These are phyloP conservation scores for Coranthus polyacanthus DNA, from an alignment of 2,797 vertebrate species.

Conservation along the genomic window DNA sequence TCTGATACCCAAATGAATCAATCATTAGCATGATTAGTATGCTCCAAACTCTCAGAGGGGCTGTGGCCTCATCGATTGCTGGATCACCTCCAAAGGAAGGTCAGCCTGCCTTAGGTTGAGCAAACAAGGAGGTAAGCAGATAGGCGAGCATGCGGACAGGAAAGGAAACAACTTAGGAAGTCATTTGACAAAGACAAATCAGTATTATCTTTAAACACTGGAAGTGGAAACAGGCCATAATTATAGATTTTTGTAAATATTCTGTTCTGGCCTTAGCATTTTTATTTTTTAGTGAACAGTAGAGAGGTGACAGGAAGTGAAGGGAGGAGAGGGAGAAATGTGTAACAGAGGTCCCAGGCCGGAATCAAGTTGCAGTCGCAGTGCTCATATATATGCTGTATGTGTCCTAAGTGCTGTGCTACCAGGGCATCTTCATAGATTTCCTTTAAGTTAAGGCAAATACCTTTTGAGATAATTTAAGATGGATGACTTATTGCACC, in stretches of 20 bases:
- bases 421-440: not conserved
- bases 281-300: not conserved
- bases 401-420: not conserved
- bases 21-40: slow-evolving; percentile 78
- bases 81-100: slow-evolving; percentile 73
- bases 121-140: slow-evolving; percentile 38
- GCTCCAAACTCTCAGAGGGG: slow-evolving; percentile 65
- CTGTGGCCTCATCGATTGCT: slow-evolving; percentile 73
- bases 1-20: slow-evolving; percentile 75
- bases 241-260: not conserved
- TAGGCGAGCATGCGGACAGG: slow-evolving; percentile 16
- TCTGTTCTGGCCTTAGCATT: too few relatives aligned
- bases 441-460: not conserved
- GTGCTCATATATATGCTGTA: not conserved
- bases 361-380: not conserved
- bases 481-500: slow-evolving; percentile 20
- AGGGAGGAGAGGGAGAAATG: not conserved
- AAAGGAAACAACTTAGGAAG: not conserved
- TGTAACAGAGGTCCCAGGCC: not conserved
- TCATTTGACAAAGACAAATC: slow-evolving; percentile 9
- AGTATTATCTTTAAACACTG: not conserved
- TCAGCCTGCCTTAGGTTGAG: slow-evolving; percentile 47
- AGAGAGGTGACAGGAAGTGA: not conserved
- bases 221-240: not conserved
- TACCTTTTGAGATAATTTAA: slow-evolving; percentile 6